Conservation (phyloP, 2,113 vertebrate species). For the Scatophagus argus region DNA sequence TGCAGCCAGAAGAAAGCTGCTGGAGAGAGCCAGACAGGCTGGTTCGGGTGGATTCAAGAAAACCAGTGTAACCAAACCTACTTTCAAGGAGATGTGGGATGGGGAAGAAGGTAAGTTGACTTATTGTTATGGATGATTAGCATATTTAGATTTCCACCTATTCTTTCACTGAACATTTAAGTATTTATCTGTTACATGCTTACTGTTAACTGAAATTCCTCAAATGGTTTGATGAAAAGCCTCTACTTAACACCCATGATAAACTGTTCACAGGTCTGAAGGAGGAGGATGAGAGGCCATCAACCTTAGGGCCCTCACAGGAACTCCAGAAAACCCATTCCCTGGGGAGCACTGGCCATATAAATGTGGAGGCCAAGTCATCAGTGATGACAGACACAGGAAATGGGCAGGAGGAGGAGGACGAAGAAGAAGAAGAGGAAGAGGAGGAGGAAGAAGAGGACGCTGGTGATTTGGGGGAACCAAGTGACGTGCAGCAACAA, state of each 20-base stretch:
- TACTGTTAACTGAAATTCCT: not conserved
- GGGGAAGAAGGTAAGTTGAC: slow-evolving; percentile 86
- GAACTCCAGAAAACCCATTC: slow-evolving; percentile 84
- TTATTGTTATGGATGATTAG: not conserved
- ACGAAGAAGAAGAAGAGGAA: slow-evolving; percentile 45
- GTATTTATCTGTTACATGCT: not conserved
- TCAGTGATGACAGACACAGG: slow-evolving; percentile 62
- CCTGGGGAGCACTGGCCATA: slow-evolving; percentile 61
- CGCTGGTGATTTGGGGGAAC: slow-evolving; percentile 50
- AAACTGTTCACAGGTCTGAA: slow-evolving; percentile 72
- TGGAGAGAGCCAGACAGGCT: slow-evolving; percentile 79
- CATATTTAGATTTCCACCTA: not conserved
- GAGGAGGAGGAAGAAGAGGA: slow-evolving; percentile 60
- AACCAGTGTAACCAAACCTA: slow-evolving; percentile 77
- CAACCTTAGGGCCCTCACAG: slow-evolving; percentile 77
- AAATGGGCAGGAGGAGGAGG: slow-evolving; percentile 51
- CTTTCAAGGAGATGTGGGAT: slow-evolving; percentile 90
- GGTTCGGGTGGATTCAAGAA: slow-evolving; percentile 83
- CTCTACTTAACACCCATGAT: not conserved
- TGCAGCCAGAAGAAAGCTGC: slow-evolving; percentile 80
- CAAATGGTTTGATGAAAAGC: not conserved
- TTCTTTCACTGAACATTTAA: not conserved
- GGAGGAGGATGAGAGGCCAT: slow-evolving; percentile 84
- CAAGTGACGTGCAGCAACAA: slow-evolving; percentile 49
- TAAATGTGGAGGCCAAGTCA: slow-evolving; percentile 66